Conservation (phyloP, 2,888 invertebrate species). For the Nomada flava region DNA sequence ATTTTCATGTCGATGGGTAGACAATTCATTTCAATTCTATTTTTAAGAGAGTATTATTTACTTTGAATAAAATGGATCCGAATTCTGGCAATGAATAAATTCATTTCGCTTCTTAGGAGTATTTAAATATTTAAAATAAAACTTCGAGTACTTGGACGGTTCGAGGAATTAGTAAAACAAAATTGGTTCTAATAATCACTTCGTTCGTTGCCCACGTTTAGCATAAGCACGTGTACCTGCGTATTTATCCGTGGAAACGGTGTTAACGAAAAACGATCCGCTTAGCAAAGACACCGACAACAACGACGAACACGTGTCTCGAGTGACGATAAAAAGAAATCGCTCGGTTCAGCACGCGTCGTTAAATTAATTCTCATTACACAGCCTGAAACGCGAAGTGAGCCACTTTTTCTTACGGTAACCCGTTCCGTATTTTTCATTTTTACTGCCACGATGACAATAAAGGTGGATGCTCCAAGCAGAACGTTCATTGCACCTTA, state of each 20-base stretch:
- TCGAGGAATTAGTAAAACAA: neutral
- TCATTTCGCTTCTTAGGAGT: no score
- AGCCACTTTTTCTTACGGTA: neutral
- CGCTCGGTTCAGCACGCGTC: neutral
- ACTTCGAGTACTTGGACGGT: no score
- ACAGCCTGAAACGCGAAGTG: conserved; percentile 1
- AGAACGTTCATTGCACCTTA: no score
- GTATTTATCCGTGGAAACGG: conserved; percentile 8
- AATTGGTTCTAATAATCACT: conserved; percentile 31
- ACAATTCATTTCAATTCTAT: no score
- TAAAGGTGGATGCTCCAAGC: no score
- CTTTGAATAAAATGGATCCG: no score
- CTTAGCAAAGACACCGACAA: neutral
- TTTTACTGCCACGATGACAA: neutral
- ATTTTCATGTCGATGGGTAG: no score
- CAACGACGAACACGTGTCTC: conserved; percentile 12
- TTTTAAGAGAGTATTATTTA: no score
- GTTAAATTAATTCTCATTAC: conserved; percentile 34
- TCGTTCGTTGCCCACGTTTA: neutral
- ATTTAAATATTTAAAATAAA: no score
- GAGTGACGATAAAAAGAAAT: neutral
- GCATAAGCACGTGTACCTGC: neutral
- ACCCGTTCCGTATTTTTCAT: neutral
- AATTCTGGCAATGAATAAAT: no score
- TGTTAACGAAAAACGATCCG: no score